Percentiles rank a stretch among this genome's conserved stretches.
phyloP scores from a whole-genome alignment of 2,113 vertebrate species.

The Lepus americanus region DNA sequence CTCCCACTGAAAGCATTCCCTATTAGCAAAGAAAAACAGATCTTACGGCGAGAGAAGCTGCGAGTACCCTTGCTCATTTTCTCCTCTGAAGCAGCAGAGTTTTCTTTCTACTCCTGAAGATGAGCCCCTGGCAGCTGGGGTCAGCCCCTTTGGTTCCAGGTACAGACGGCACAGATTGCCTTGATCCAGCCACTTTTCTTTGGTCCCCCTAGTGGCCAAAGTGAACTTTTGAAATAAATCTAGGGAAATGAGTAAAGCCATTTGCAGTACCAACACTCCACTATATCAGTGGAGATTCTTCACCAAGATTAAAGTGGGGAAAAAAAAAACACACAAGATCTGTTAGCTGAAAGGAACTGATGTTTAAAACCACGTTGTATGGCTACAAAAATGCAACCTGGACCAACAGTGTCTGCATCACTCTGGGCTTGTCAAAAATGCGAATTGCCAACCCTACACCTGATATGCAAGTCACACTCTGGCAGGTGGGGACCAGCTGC shows the following conservation, averaged over 20 bases:
- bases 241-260: not conserved
- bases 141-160: not conserved
- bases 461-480: no score
- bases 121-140: fast-evolving
- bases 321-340: not conserved
- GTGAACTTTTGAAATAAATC: not conserved
- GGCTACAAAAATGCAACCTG: not conserved
- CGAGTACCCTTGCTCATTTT: not conserved
- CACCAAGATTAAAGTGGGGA: not conserved
- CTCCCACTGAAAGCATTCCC: not conserved
- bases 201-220: not conserved
- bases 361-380: conserved; percentile 9
- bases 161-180: not conserved
- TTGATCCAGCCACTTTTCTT: not conserved
- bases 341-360: not conserved
- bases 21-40: not conserved
- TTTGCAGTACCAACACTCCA: not conserved
- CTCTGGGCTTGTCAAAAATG: not conserved
- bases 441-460: not conserved
- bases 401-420: not conserved
- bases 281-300: not conserved
- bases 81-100: not conserved
- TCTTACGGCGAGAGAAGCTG: not conserved
- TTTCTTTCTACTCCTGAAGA: not conserved
- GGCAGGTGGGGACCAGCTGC: not conserved